Conservation (phyloP, 2,888 invertebrate species). For the Ichneumoninae sp. region DNA sequence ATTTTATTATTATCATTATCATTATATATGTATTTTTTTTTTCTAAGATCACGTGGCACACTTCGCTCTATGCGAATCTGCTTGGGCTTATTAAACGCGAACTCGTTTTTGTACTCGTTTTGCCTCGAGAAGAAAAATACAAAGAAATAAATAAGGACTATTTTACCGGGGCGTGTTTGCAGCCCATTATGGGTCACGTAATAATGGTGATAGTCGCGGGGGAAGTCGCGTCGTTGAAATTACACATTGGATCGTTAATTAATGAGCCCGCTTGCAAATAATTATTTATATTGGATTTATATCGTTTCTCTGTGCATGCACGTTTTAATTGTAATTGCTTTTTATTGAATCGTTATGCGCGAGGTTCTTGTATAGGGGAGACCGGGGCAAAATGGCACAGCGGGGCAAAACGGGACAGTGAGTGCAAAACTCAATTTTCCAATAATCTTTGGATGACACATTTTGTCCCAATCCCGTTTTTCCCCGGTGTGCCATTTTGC, state of each 20-base stretch:
- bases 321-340: constrained; percentile 6
- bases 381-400: too few relatives aligned
- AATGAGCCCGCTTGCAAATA: neutral
- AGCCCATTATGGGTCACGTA: neutral
- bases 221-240: neutral
- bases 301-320: neutral
- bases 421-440: too few relatives aligned
- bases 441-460: too few relatives aligned
- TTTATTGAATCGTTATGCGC: neutral
- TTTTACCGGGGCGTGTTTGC: neutral
- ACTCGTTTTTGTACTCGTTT: constrained; percentile 5
- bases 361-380: neutral
- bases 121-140: neutral
- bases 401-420: too few relatives aligned
- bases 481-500: too few relatives aligned
- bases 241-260: neutral
- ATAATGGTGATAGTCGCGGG: neutral
- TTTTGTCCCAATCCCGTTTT: too few relatives aligned
- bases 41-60: constrained; percentile 65
- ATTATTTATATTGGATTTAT: neutral
- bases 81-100: constrained; percentile 1
- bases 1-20: too few relatives aligned
- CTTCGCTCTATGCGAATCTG: constrained; percentile 30
- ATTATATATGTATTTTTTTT: neutral
- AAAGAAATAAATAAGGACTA: neutral